Base-by-base conservation (phyloP, 2,113 vertebrate species). In the Eublepharis macularius region DNA sequence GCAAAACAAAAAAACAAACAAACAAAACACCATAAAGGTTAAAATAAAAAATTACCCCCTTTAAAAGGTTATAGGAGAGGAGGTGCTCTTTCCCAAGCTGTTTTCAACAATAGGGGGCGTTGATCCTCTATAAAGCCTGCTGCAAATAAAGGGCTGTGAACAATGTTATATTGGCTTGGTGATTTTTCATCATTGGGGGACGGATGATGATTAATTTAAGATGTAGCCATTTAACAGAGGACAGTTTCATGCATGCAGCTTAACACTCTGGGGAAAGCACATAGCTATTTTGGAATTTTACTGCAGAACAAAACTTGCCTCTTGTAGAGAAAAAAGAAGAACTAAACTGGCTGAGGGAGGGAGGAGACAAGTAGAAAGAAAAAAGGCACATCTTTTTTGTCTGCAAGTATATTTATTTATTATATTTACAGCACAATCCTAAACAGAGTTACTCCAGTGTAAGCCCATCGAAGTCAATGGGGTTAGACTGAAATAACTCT, bases 21-120 rank as follows among this genome's bases (percentile, higher is more conserved):
- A 51, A 51, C 16, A 54, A 54, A 57, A 19, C 54, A 57, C 6
- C 21, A 72, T 79, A 89, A 85, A 88, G 21, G 39, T 49, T 87
- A 84, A 85, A 86, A 86, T 73, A 69, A 81, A 32, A 81, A 81
- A 81, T 68, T 81, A 72, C 14, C 69, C 60, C 74, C 49, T 77
- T 84, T 69, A 66, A 86, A 91, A 85, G 65, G 0, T 49, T 80
- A 75, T 36, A 41, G 80, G 68, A 51, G 73, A 86, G 29, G 78
- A 66, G 21, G 68, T 45, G 57, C 49, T 78, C 21, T 24, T 70
- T 86, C 81, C 80, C 82, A 68, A 82, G n/a, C 36, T 77, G 51
- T 88, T 87, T 92, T 70, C n/a, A 93, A 76, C 95, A 91, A 93
- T n/a, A 96, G 95, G 92, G 95, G 95, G 95, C 89, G 11, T 87